Conservation (phyloP, 2,888 invertebrate species). For the Conops quadrifasciatus region DNA sequence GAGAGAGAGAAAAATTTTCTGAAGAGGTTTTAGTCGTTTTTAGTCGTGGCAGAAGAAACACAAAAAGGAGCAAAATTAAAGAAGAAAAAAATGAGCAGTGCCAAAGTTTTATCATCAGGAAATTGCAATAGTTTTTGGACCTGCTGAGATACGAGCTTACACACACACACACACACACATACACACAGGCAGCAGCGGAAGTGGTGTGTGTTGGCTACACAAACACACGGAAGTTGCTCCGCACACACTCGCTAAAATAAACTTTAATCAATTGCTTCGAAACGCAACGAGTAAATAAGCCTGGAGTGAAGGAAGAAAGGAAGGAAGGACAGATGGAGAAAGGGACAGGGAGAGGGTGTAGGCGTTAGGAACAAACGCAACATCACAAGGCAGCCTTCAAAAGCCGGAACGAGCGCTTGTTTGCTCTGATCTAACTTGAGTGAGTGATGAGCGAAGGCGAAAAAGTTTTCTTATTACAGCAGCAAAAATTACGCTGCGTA, state of each 20-base stretch:
- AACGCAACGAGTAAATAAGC: not conserved
- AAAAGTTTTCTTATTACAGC: slow-evolving; percentile 33
- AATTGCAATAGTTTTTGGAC: slow-evolving; percentile 24
- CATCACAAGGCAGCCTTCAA: not conserved
- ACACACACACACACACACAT: not conserved
- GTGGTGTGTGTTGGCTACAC: not conserved
- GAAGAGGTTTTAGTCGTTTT: not conserved
- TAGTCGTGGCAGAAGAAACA: not conserved
- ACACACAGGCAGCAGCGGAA: not conserved
- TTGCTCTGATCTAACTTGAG: slow-evolving; percentile 12
- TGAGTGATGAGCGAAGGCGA: slow-evolving; percentile 26
- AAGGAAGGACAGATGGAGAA: not conserved
- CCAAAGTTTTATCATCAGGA: slow-evolving; percentile 25
- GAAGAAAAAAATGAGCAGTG: not conserved
- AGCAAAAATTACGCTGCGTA: slow-evolving; percentile 11
- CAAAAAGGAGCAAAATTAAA: not conserved
- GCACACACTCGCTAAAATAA: slow-evolving; percentile 11
- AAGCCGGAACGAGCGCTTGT: slow-evolving; percentile 16
- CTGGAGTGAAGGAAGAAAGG: not conserved
- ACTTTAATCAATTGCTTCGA: slow-evolving; percentile 26
- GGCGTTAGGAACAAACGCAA: not conserved
- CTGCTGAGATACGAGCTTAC: slow-evolving; percentile 11
- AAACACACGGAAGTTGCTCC: not conserved
- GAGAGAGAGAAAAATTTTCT: not conserved
- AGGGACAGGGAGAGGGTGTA: too few species aligned